These are phyloP conservation scores for Sisyra terminalis DNA, from an alignment of 2,888 invertebrate species.

Conservation along the genomic window DNA sequence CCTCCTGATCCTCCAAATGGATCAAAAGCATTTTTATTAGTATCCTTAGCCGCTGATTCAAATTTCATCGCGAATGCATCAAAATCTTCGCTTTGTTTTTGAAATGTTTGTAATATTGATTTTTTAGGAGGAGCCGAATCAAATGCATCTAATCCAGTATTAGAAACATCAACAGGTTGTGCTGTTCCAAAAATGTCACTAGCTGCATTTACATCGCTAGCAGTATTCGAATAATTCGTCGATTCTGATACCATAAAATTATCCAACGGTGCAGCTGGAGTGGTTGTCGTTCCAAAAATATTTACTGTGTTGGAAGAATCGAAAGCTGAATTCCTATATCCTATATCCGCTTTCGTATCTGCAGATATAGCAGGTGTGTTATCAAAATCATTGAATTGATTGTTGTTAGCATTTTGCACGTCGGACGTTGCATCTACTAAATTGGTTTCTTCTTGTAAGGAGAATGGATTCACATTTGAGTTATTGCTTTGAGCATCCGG, in stretches of 20 bases:
- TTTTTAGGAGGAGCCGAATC: background rate
- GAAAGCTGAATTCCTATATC: background rate
- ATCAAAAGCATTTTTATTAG: conserved; percentile 32
- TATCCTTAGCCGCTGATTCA: conserved; percentile 45
- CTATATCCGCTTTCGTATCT: conserved; percentile 6
- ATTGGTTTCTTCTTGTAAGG: conserved; percentile 5
- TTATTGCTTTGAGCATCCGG: conserved; percentile 4
- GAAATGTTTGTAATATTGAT: conserved; percentile 9
- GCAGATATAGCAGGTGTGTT: conserved; percentile 11
- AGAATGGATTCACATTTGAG: conserved; percentile 8
- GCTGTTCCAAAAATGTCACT: background rate
- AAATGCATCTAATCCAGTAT: background rate
- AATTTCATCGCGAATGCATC: conserved; percentile 85
- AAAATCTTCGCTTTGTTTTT: conserved; percentile 42
- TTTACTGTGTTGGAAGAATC: too few relatives aligned
- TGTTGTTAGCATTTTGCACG: background rate
- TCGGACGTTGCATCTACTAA: background rate
- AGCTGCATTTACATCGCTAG: background rate
- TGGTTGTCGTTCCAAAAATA: too few relatives aligned
- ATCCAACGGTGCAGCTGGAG: too few relatives aligned
- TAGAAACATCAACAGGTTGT: background rate
- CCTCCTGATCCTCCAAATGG: conserved; percentile 27
- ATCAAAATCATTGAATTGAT: conserved; percentile 8
- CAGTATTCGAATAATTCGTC: too few relatives aligned
- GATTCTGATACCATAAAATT: too few relatives aligned